Evolutionary conservation across 1,140 invertebrate species (phyloP), one percentile per base, ranked within the genome.

Genomic region (Drosophila prosaltans): DNA sequence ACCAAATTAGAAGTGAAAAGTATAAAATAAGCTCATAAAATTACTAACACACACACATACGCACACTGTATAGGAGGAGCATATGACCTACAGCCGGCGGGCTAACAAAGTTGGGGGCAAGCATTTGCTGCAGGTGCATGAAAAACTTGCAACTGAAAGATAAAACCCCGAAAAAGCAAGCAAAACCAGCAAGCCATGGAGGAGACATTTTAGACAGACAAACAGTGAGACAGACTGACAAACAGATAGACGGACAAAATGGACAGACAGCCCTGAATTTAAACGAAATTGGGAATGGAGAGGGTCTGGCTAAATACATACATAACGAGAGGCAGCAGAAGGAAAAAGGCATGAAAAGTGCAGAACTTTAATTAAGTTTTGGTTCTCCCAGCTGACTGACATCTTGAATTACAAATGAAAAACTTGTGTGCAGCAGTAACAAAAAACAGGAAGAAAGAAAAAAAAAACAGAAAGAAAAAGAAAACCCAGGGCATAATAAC

Each of bases 361-460:
- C 84, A 78, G 74, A 89, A 89, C 85, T 89, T 89, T 89, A 89
- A 89, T 89, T 89, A 89, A 89, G 85, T 89, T 89, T 88, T 88
- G 85, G 85, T 85, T 81, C 81, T 89, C 85, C 81, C 85, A 89
- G 72, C 85, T 90, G 85, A 89, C 85, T 89, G 85, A 89, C 85
- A 89, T 85, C 85, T 90, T 89, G 85, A 89, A 89, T 89, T 89
- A 89, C 85, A 89, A 89, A 89, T 89, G 85, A 89, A 89, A 90
- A 89, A 89, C 81, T 89, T 90, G 85, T 84, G 78, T 86, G 83
- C 80, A 81, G 69, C 65, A 62, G 72, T 65, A 77, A 69, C 65
- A 89, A 69, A 55, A 73, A 74, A 78, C 70, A 76, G 16, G 16
- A 79, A 73, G 48, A 39, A 30, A 62, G 36, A 54, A 51, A 74